These are phyloP conservation scores for Pissodes strobi DNA, from an alignment of 1,140 invertebrate genomes.

Conservation along the genomic window DNA sequence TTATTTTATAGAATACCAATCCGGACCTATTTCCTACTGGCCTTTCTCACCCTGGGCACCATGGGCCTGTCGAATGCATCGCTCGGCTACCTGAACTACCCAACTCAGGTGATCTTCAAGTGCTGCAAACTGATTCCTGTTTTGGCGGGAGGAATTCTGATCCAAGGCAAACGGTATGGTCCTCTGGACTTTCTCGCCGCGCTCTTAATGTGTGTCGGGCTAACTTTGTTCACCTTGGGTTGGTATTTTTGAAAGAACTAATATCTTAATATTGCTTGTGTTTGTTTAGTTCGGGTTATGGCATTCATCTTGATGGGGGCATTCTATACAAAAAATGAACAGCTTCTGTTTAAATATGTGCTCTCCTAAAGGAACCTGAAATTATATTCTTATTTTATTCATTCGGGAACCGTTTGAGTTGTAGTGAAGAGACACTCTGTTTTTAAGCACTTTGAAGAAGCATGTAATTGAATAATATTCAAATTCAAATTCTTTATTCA, in stretches of 20 bases:
- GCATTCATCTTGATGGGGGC: no score
- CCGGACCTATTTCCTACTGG: slow-evolving; percentile 78
- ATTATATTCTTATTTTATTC: no score
- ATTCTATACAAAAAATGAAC: no score
- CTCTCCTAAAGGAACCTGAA: no score
- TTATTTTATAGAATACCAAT: slow-evolving; percentile 78
- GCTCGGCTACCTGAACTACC: slow-evolving; percentile 90
- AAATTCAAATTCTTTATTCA: no score
- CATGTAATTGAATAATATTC: no score
- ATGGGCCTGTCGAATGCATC: slow-evolving; percentile 97
- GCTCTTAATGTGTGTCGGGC: slow-evolving; percentile 84
- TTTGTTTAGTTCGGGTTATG: no score
- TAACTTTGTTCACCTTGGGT: slow-evolving; percentile 85
- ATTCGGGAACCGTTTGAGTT: no score
- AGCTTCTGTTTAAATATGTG: no score
- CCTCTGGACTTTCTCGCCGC: slow-evolving; percentile 84
- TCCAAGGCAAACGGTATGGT: slow-evolving; percentile 87
- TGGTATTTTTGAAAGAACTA: slow-evolving; percentile 42
- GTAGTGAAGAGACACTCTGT: no score
- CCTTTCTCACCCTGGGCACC: slow-evolving; percentile 87
- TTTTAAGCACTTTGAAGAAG: no score
- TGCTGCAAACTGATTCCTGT: slow-evolving; percentile 97
- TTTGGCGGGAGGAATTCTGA: slow-evolving; percentile 87
- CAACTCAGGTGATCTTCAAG: slow-evolving; percentile 90
- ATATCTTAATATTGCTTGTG: no score